Conservation (phyloP, 2,113 vertebrate species). For the Pomatorhinus ruficollis region DNA sequence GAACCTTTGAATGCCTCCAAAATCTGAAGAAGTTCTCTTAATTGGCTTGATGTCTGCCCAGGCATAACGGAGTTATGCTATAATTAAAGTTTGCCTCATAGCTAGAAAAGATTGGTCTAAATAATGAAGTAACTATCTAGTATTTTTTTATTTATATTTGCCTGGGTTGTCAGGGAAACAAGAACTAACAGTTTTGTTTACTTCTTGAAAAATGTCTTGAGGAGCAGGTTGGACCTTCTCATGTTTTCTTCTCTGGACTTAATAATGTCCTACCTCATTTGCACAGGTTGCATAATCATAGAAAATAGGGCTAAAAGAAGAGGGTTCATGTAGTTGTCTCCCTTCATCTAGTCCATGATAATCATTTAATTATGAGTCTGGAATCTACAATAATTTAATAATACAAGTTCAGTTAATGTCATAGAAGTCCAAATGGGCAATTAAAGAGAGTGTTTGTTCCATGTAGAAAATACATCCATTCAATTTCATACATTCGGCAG, state of each 20-base stretch:
- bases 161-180: neutral
- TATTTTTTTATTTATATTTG: neutral
- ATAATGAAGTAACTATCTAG: neutral
- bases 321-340: neutral
- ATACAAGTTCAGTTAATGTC: neutral
- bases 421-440: neutral
- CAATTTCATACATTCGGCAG: neutral
- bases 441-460: neutral
- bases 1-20: neutral
- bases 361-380: neutral
- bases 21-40: neutral
- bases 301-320: neutral
- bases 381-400: neutral
- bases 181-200: neutral
- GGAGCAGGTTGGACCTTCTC: neutral
- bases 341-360: neutral
- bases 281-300: neutral
- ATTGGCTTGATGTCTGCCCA: neutral
- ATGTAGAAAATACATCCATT: neutral
- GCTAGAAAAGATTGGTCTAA: neutral
- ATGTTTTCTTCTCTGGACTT: neutral
- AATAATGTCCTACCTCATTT: neutral
- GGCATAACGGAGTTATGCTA: neutral
- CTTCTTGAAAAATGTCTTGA: neutral
- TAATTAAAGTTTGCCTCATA: neutral